Evolutionary conservation across 1,140 invertebrate genomes (phyloP).

Genomic region (Aethina tumida): DNA sequence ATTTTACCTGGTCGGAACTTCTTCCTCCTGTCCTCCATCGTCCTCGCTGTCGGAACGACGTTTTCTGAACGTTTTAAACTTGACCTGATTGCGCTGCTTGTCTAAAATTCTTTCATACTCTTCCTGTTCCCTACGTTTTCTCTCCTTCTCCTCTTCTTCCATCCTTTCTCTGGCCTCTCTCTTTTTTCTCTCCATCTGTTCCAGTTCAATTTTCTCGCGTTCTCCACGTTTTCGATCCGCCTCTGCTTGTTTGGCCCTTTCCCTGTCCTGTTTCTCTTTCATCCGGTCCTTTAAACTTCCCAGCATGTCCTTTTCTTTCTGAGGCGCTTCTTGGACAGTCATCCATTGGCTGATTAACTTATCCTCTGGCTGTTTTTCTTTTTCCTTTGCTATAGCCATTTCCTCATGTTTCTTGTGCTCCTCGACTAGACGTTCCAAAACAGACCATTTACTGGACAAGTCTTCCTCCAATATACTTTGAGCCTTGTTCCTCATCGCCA

Average conservation of each 20-base stretch:
- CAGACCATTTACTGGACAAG: conserved; percentile 30
- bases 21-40: conserved; percentile 7
- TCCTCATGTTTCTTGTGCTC: conserved; percentile 35
- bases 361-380: conserved; percentile 36
- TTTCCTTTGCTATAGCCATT: conserved; percentile 16
- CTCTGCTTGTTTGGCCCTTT: conserved; percentile 42
- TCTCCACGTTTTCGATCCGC: conserved; percentile 39
- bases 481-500: conserved; percentile 54
- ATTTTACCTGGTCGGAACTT: background rate
- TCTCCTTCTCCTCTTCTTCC: conserved; percentile 32
- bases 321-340: conserved; percentile 43
- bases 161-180: conserved; percentile 35
- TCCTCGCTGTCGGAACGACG: no score
- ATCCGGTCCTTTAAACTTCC: conserved; percentile 47
- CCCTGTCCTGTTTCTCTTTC: conserved; percentile 34
- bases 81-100: conserved; percentile 29
- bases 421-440: conserved; percentile 37
- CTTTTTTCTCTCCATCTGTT: conserved; percentile 30
- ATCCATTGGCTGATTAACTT: conserved; percentile 50
- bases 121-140: conserved; percentile 33
- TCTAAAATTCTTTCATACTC: conserved; percentile 29
- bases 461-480: conserved; percentile 41
- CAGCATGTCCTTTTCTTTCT: conserved; percentile 46
- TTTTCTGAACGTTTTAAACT: conserved; percentile 25
- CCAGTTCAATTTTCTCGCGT: conserved; percentile 35